These are phyloP conservation scores for Halichoerus grypus DNA, from an alignment of 2,113 vertebrate species.

Conservation along the genomic window DNA sequence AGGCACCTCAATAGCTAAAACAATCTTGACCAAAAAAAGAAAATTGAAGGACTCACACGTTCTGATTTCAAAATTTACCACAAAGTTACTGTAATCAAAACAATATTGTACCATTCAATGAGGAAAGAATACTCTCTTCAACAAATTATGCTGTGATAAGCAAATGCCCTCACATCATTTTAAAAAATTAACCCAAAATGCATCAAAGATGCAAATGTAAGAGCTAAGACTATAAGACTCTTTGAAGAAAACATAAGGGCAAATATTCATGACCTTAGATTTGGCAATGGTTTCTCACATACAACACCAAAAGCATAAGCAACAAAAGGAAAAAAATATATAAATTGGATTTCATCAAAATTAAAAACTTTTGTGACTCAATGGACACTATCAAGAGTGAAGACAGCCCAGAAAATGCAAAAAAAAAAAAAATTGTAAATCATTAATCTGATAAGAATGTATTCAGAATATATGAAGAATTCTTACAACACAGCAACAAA, in stretches of 20 bases:
- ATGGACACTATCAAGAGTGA: background rate
- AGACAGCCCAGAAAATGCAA: background rate
- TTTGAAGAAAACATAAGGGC: background rate
- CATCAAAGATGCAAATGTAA: background rate
- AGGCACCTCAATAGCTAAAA: background rate
- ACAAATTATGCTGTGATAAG: background rate
- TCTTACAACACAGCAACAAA: background rate
- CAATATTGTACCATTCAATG: background rate
- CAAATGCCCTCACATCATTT: background rate
- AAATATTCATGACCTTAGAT: background rate
- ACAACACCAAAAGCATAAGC: background rate
- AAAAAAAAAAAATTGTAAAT: background rate
- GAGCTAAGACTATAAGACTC: background rate
- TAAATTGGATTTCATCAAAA: background rate
- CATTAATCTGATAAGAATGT: background rate
- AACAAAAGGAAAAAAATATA: background rate
- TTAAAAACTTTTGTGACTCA: background rate
- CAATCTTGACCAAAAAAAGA: background rate
- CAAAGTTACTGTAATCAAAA: background rate
- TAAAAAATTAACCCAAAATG: background rate
- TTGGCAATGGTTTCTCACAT: background rate
- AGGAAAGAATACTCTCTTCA: background rate
- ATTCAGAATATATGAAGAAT: background rate
- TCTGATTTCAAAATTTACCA: background rate
- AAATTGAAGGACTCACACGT: background rate